Conservation (phyloP, 2,797 vertebrate species). For the Melanotaenia parkinsoni region DNA sequence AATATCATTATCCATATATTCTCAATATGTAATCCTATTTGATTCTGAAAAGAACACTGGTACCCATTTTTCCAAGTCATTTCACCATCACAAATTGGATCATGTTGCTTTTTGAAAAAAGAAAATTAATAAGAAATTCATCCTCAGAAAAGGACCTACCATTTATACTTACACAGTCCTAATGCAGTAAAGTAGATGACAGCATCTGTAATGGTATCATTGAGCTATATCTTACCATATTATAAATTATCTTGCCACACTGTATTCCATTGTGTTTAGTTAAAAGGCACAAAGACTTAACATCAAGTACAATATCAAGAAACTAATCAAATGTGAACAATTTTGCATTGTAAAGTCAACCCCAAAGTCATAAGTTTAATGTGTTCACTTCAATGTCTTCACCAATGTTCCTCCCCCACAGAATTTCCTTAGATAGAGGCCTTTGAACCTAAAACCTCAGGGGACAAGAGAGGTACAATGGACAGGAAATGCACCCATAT, state of each 20-base stretch:
- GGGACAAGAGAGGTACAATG: conserved; percentile 57
- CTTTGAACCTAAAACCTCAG: conserved; percentile 54
- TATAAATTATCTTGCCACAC: background rate
- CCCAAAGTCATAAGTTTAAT: conserved; percentile 11
- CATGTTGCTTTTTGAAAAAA: background rate
- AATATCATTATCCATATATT: background rate
- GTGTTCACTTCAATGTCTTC: conserved; percentile 17
- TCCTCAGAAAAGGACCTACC: background rate
- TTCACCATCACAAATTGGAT: background rate
- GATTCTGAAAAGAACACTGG: background rate
- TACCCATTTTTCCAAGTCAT: background rate
- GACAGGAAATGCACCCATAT: conserved; percentile 64
- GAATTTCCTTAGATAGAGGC: conserved; percentile 49
- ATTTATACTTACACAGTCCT: background rate
- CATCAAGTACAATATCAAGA: conserved; percentile 15
- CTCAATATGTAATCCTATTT: background rate
- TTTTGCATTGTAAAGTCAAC: conserved; percentile 46
- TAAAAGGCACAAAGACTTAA: conserved; percentile 6
- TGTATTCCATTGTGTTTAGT: background rate
- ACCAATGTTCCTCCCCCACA: conserved; percentile 20
- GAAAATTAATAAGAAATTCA: background rate
- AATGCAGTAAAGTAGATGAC: background rate
- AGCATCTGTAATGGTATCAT: background rate
- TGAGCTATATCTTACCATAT: background rate
- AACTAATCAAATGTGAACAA: conserved; percentile 6